Base-by-base conservation (phyloP, 2,113 vertebrate species). In the Galeopterus variegatus region DNA sequence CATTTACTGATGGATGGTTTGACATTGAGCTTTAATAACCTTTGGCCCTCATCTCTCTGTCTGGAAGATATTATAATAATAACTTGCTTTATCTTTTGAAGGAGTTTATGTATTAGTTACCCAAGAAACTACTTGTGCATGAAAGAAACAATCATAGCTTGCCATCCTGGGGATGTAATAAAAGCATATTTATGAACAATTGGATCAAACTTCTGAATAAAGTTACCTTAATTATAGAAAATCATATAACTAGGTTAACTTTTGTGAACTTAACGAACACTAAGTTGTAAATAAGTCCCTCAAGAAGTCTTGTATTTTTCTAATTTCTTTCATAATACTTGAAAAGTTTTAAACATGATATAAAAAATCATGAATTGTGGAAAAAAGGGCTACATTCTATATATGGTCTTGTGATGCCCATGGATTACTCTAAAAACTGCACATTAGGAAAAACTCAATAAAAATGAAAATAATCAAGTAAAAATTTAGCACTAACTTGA, bases 391-490 rank as follows among this genome's bases (percentile, higher is more conserved):
- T 50, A 23, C 7, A 19, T 87, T 95, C 10, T 50, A 0, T 19
- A 12, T 31, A 64, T 93, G 33, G 24, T 72, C 81, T 52, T 84
- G 18, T 24, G 12, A 76, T 67, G 10, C 12, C 3, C 62, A 13
- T 41, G 8, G 48, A 45, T 90, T 90, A 50, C 48, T 82, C 41
- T 70, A 84, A 76, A 77, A 52, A 12, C 1, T 87, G 6, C 28
- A 70, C 21, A 73, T 60, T 33, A 65, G 10, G 26, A 23, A 23
- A 64, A 81, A 41, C 2, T 69, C 24, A 85, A 83, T 94, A 33
- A 93, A 96, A 89, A 93, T 18, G 33, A 90, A 94, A 95, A 79
- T 21, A 73, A 77, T 79, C 56, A 89, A 85, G 83, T 48, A 41
- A 85, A 83, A 73, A 87, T 3, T 75, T 92, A 17, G 1, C 54